Evolutionary conservation across 2,113 vertebrate genomes (phyloP), one percentile per base, ranked within the genome.

Genomic region (Acanthochromis polyacanthus): DNA sequence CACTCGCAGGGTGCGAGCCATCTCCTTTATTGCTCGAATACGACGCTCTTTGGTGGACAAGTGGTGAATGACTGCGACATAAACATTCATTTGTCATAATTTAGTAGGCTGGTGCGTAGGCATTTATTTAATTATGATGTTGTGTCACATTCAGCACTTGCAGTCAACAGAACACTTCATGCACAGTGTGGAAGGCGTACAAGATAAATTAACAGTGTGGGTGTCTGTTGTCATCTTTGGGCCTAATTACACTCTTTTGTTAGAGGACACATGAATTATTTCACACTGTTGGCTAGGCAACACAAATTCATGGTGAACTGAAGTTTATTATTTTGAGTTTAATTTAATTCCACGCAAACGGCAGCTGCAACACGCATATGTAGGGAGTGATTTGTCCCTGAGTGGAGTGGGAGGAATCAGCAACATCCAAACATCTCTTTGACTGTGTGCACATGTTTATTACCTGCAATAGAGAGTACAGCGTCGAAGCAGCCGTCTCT

Each of bases 21-120:
- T 96, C 89, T 95, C 96, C 82, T 93, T 94, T 85, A 95, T 94
- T 88, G 94, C 95, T 91, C 75, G 84, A 61, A 91, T 89, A 56
- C 74, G 45, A 1, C 93, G 92, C 61, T 95, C 90, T 91, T 91
- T 95, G 16, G 78, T 95, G 80, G 95, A 96, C 92, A 96, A 93
- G 91, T 94, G 93, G 84, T 95, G 94, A 70, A 94, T 93, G 79
- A 94, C 94, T 96, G 73, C 32, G 86, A 15, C 10, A 77, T 76
- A 81, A 76, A 84, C 7, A 58, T n/a, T 4, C 0, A 64, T 75
- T 62, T 45, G 36, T 72, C 30, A 81, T 20, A 74, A 55, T n/a
- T 9, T n/a, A 70, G 36, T 23, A 30, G 51, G 38, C 28, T 8
- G 30, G 45, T 32, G 57, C 38, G 52, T 2, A 12, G 38, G 30